Evolutionary conservation across 2,888 invertebrate species (phyloP), one percentile per base, ranked within the genome.

Genomic region (Drosophila macrothrix): DNA sequence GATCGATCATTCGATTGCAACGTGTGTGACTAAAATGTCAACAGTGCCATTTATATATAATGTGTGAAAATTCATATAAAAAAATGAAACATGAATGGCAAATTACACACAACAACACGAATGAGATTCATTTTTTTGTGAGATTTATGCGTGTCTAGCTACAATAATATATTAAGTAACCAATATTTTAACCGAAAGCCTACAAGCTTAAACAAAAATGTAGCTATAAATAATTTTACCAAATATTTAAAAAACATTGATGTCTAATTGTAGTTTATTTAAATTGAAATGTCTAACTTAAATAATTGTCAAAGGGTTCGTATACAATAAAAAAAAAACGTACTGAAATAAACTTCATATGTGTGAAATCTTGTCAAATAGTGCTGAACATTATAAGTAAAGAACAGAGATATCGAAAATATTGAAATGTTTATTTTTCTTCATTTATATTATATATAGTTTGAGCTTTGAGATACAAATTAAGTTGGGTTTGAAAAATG

Each of bases 41-140:
- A 67, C 54, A 43, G 41, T 14, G n/a, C 85, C 83, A 76, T 83
- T 68, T 79, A 58, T 31, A 65, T 54, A 0, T 62, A 66, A 85
- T 76, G 85, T 84, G 80, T 84, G 88, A 88, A 88, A 79, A 82
- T 64, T 53, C 68, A 84, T 77, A 63, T 64, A 78, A 65, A 50
- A 31, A 59, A 61, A 60, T 19, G 73, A 63, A 55, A 22, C 50
- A 33, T 66, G 53, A 66, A 61, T 35, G 67, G 59, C 58, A n/a
- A 59, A 50, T 35, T 61, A 82, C 79, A 79, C 79, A 52, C 29
- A 46, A 64, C 82, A 54, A 41, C 82, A 68, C 7, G 49, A 49
- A 29, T 41, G 29, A 62, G 37, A 56, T 37, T 16, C 3, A 33
- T 14, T 55, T 58, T 58, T 14, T 55, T 58, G 25, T 41, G 19